Percentiles rank a stretch among this genome's conserved stretches.
Conservation (phyloP, 2,113 vertebrate genomes). For the Psittacula cyanocephala region DNA sequence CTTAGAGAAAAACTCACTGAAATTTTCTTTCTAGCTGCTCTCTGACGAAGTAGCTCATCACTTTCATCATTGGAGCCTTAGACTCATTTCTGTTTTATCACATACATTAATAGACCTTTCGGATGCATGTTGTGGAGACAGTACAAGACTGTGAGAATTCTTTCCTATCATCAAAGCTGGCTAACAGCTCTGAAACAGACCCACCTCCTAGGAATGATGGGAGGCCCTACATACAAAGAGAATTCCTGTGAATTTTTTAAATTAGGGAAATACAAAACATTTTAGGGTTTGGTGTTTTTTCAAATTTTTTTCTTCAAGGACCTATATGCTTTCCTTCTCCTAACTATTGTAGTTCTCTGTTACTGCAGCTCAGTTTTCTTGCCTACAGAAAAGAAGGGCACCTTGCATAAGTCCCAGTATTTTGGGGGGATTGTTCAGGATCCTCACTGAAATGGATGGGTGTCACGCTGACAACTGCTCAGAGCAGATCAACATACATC, state of each 20-base stretch:
- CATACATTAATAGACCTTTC: not conserved
- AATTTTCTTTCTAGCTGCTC: not conserved
- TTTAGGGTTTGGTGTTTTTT: not conserved
- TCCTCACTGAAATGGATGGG: not conserved
- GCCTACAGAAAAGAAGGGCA: not conserved
- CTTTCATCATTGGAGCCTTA: not conserved
- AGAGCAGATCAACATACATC: not conserved
- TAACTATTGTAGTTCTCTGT: not conserved
- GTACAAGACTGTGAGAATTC: not conserved
- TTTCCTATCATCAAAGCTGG: not conserved
- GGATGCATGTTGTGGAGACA: not conserved
- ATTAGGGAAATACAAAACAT: accelerated
- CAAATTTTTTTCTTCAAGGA: not conserved
- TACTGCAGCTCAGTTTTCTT: not conserved
- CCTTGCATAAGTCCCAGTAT: not conserved
- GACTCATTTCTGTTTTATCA: not conserved
- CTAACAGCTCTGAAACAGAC: not conserved
- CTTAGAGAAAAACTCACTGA: not conserved
- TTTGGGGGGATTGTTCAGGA: not conserved
- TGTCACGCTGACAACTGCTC: not conserved
- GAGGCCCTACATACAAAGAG: not conserved
- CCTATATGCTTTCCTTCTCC: not conserved
- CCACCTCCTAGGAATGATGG: not conserved
- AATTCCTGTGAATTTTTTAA: not conserved
- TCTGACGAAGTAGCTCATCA: not conserved